Evolutionary conservation across 1,140 invertebrate species (phyloP).

Genomic region (Drosophila suzukii): DNA sequence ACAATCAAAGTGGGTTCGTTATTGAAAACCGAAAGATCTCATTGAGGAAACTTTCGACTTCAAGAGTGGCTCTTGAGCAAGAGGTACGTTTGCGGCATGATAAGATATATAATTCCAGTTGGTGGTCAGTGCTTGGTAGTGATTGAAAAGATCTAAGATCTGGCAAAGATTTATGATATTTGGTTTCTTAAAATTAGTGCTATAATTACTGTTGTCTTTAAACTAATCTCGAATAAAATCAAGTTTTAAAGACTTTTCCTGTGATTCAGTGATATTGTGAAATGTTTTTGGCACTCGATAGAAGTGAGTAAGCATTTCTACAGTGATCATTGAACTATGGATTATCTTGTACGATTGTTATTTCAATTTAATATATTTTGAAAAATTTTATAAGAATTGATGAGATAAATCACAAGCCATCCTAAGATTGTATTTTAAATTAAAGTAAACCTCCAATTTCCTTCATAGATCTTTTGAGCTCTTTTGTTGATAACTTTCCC

Average conservation of each 20-base stretch:
- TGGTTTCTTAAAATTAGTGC: background rate
- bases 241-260: background rate
- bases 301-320: background rate
- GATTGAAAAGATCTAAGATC: slow-evolving; percentile 1
- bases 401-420: no score
- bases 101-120: background rate
- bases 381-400: background rate
- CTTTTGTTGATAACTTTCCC: background rate
- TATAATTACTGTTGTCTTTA: background rate
- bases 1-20: slow-evolving; percentile 45
- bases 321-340: no score
- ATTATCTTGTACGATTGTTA: background rate
- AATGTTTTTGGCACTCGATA: background rate
- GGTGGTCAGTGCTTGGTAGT: slow-evolving; percentile 7
- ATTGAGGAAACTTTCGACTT: slow-evolving; percentile 9
- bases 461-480: background rate
- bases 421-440: background rate
- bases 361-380: background rate
- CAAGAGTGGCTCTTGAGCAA: slow-evolving; percentile 13
- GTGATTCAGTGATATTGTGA: background rate
- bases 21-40: slow-evolving; percentile 19
- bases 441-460: background rate
- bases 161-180: no score
- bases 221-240: background rate
- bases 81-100: slow-evolving; percentile 43